Base-by-base conservation (phyloP, 2,797 vertebrate genomes). In the Rhinella marina region DNA sequence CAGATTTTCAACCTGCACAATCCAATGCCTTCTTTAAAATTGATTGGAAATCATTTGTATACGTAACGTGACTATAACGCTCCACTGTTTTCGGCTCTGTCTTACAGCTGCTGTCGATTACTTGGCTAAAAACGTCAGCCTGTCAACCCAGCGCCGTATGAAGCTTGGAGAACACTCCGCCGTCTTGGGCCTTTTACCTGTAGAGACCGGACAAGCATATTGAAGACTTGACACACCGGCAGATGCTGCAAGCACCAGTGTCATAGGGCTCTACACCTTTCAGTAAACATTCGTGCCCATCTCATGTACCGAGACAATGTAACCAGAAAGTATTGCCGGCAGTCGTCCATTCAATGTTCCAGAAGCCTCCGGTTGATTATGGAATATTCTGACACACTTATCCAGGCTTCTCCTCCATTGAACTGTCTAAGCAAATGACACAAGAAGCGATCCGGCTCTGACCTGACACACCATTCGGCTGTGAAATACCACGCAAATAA, bases 161-260 rank as follows among this genome's bases (percentile, higher is more conserved):
- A 99, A 99, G 94, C 95, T 99, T 0, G 95, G 97, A 3, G 98
- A 99, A 90, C 98, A 96, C 91, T 98, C 98, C 0, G 97, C 97
- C 0, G 98, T 99, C 66, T 94, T 99, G 93, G 98, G 98, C 85
- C 96, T 99, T 88, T 96, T 99, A 91, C 95, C 95, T 21, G 93
- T 96, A 92, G 98, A 99, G 93, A 99, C 98, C 0, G 98, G 98
- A 91, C 98, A 99, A 93, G 98, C 98, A 81, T 99, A 99, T 92
- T 99, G 92, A 97, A 92, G 92, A 90, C 73, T 25, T 10, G 2
- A 81, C 85, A 0, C 41, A 84, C 70, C 61, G 83, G 82, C 56
- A 80, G 23, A 84, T 90, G 48, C 89, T 9, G 86, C 59, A 82
- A 87, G 86, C 61, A 89, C 64, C 57, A 29, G 87, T 72, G 90